These are phyloP conservation scores for Pelecanoides urinatrix DNA, from an alignment of 2,113 vertebrate genomes.

Conservation along the genomic window DNA sequence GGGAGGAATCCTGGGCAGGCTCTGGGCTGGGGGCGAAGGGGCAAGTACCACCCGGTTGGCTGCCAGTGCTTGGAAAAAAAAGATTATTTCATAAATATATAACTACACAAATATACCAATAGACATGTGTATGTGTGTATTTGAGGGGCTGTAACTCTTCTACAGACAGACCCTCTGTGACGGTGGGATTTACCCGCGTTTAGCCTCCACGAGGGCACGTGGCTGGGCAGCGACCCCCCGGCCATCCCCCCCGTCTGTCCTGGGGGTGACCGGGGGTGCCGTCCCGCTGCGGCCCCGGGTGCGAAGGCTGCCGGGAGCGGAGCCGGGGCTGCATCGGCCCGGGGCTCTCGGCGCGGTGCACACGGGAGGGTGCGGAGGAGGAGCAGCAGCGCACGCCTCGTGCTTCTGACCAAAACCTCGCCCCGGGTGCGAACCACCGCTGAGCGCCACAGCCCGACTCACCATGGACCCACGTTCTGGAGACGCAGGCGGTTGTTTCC, in stretches of 20 bases:
- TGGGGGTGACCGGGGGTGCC: background rate
- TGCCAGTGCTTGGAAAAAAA: no score
- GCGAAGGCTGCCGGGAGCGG: background rate
- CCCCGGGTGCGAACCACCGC: background rate
- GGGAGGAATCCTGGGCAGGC: background rate
- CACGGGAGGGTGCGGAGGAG: background rate
- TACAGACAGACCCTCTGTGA: no score
- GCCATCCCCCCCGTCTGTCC: background rate
- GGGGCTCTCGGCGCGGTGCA: background rate
- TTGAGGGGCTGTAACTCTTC: no score
- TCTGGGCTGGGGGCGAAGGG: background rate
- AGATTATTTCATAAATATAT: background rate
- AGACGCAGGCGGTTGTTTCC: background rate
- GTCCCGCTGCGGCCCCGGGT: accelerated
- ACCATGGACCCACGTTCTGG: background rate
- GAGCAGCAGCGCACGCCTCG: background rate
- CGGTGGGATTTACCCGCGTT: background rate
- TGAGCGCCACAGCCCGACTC: background rate
- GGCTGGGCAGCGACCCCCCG: background rate
- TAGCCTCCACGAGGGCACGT: no score
- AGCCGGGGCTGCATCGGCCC: background rate
- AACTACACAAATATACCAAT: background rate
- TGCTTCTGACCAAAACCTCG: background rate
- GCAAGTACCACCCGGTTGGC: accelerated
- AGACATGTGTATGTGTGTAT: no score